Conservation (phyloP, 2,797 vertebrate genomes). For the Falco cherrug region DNA sequence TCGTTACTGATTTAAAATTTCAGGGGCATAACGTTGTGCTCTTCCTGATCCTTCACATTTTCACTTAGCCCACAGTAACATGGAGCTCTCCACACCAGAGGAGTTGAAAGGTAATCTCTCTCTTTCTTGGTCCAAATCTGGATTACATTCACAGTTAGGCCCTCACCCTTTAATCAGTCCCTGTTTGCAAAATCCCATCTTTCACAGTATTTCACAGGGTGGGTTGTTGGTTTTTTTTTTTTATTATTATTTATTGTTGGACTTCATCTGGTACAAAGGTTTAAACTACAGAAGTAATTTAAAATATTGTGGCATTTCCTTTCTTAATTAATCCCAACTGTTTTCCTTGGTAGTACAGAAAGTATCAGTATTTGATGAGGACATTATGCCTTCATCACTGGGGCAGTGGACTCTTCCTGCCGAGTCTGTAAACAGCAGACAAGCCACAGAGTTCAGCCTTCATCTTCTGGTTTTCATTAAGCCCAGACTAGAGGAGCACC, state of each 20-base stretch:
- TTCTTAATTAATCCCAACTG: constrained; percentile 82
- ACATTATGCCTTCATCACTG: constrained; percentile 64
- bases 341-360: constrained; percentile 61
- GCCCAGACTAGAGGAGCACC: constrained; percentile 74
- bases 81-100: neutral
- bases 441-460: constrained; percentile 50
- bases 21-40: neutral
- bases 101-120: neutral
- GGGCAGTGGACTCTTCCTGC: constrained; percentile 74
- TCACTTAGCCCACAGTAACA: neutral
- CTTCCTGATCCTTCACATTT: neutral
- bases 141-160: neutral
- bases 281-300: constrained; percentile 74
- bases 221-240: neutral
- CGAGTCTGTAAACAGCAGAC: constrained; percentile 75
- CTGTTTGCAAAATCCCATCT: constrained; percentile 46
- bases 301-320: constrained; percentile 79
- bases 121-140: neutral
- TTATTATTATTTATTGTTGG: constrained; percentile 45
- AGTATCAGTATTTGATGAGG: constrained; percentile 65
- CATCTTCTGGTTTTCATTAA: constrained; percentile 81
- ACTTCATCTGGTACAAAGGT: constrained; percentile 75
- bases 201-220: constrained; percentile 31
- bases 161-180: constrained; percentile 45
- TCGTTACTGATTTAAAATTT: neutral